Base-by-base conservation (phyloP, 2,113 vertebrate genomes). In the Gallinago jamesoni region DNA sequence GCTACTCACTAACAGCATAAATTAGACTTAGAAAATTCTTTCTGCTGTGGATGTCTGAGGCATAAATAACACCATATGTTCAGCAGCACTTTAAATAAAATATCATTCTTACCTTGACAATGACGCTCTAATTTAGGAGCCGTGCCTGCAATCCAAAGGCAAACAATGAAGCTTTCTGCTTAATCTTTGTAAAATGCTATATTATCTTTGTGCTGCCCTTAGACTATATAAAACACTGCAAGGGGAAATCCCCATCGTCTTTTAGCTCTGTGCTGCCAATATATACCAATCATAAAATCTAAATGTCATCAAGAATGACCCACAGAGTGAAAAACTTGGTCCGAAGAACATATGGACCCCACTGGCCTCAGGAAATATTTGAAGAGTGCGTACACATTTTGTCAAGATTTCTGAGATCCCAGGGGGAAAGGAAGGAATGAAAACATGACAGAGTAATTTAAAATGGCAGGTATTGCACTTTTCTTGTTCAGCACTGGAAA, bases 301-400 rank as follows among this genome's bases (percentile, higher is more conserved):
- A 86, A 97, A 96, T 97, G 96, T 95, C 96, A 79, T 93, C 90
- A 97, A 75, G 81, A 97, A 91, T 91, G 97, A 97, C 96, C 97
- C 88, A 94, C 57, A 72, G 90, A 96, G 85, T 91, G 91, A 98
- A 98, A 97, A 97, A 96, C 94, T 97, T 96, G 85, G 94, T 98
- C 95, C 83, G 97, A 96, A 94, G 95, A 98, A 96, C 97, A 98
- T 98, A 97, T 97, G 98, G 97, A 97, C 96, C 93, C 96, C 96
- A 97, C 97, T 97, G 97, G 97, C 98, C 98, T 98, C 98, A 98
- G 98, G 98, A 98, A 98, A 98, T 98, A 97, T 98, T 98, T 98
- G 95, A 96, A 95, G 94, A 98, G 97, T 89, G 91, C 94, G 96
- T 96, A 97, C 94, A 98, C 95, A 97, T 98, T 98, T 98, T 70